Base-by-base conservation (phyloP, 2,888 invertebrate species). In the Agonum fuliginosum region DNA sequence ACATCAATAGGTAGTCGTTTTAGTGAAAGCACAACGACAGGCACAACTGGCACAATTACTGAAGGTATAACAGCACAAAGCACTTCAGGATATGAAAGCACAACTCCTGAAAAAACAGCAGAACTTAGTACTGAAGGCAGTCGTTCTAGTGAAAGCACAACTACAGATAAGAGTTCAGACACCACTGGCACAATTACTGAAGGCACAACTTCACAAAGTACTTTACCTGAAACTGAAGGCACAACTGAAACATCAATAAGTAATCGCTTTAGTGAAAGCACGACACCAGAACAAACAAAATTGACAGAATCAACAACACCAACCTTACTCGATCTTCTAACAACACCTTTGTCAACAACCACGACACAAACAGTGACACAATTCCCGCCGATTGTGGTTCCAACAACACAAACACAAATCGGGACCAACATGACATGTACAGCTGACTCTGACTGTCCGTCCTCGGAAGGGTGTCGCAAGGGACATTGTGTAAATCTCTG, bases 401-500 rank as follows among this genome's bases (percentile, higher is more conserved):
- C 65, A 30, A 75, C 65, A 24, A 67, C 37, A 48, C 75, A 20
- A 12, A 46, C 30, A 30, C 75, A 75, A 37, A 70, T 77, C 19
- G 77, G 77, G 78, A 86, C 86, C 86, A 87, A 86, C 83, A 83
- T 81, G 80, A 83, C 86, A 83, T 94, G 94, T 88, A 88, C 88
- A 83, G 87, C 87, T 83, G 90, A 93, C 86, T 86, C 86, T 81
- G 91, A 93, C 84, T 94, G 94, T 86, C 87, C 89, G 80, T 87
- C 87, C 83, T 88, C 89, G 83, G 91, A 92, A 86, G 89, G 89
- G 83, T 94, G 94, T 87, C 86, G 89, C 82, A 88, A 88, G 83
- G 90, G 90, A 87, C 87, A 88, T 85, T 93, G 93, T 86, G 88
- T 90, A 86, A 90, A 91, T 85, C 90, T 91, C 82, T 93, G 93